Base-by-base conservation (phyloP, 2,888 invertebrate genomes). In the Esperia sulphurella region DNA sequence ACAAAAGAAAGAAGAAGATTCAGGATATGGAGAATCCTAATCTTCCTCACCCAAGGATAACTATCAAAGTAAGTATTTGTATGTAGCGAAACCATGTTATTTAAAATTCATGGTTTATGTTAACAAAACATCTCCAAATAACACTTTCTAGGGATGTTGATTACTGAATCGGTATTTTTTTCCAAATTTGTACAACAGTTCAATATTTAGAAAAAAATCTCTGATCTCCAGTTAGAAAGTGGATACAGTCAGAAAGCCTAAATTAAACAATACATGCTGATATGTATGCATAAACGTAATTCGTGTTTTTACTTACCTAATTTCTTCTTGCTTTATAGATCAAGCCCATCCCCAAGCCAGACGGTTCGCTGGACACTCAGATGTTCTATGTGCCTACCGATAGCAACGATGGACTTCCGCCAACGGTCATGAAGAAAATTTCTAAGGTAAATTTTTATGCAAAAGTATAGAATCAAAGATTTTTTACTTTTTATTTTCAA, bases 1-100 rank as follows among this genome's bases (percentile, higher is more conserved):
- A 95, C 38, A 95, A 95, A 68, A 91, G 95, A 54, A 95, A 95
- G 90, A 94, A 94, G 91, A 95, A 95, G 81, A 93, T 92, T 52
- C 90, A 94, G 51, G 94, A 94, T 64, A 79, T 92, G 53, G 88
- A 89, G 51, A 87, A 91, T 59, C 89, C 89, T 1, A 83, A 90
- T 1, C 66, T 71, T 45, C 92, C 92, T 21, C 94, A 93, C 78
- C 94, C 95, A 28, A 92, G 95, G 71, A 95, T 96, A 48, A 96
- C 95, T 51, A 95, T 95, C 44, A 96, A 95, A 90, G 94, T 94
- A 33, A 41, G 39, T 39, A 31, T 31, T 31, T 31, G 1, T 9
- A 31, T 2, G 21, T 5, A 3, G 5, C 2, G 2, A 5, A 21
- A 21, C 21, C 21, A 21, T 21, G 21, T 21, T 21, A 21, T 5